These are phyloP conservation scores for Aplysia californica DNA, from an alignment of 1,140 invertebrate species.

Conservation along the genomic window DNA sequence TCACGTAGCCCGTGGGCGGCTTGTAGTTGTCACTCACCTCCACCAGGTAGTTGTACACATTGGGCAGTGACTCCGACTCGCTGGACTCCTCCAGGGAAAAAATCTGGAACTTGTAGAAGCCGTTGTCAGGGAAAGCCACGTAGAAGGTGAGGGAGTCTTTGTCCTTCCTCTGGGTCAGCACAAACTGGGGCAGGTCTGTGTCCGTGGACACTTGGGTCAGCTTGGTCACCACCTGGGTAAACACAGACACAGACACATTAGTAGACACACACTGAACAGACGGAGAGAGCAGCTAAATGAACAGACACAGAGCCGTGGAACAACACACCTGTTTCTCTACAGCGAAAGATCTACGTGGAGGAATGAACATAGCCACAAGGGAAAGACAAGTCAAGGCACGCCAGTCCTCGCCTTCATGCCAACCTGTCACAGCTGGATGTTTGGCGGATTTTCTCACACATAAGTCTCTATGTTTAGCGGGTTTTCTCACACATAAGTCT, in stretches of 20 bases:
- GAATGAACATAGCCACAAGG: too few species aligned
- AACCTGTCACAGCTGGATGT: too few species aligned
- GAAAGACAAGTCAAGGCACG: too few species aligned
- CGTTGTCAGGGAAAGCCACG: constrained; percentile 52
- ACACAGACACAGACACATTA: background rate
- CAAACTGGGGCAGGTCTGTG: constrained; percentile 45
- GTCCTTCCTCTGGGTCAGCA: constrained; percentile 51
- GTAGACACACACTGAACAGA: too few species aligned
- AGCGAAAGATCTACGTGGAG: too few species aligned
- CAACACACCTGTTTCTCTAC: too few species aligned
- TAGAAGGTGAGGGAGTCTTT: constrained; percentile 37
- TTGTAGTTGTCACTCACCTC: constrained; percentile 33
- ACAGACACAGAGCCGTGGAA: too few species aligned
- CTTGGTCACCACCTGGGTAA: constrained; percentile 7
- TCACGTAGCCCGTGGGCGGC: constrained; percentile 51
- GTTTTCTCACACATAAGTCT: too few species aligned
- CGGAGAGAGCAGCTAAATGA: too few species aligned
- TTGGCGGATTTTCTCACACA: too few species aligned
- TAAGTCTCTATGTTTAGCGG: too few species aligned
- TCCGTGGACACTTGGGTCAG: constrained; percentile 30
- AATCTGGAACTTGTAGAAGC: constrained; percentile 62
- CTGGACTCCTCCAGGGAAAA: constrained; percentile 54
- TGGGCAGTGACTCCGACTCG: constrained; percentile 56
- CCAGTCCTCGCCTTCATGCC: too few species aligned
- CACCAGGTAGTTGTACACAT: constrained; percentile 65